phyloP scores from a whole-genome alignment of 53 echinoderm and acorn worm species.

The Zoroaster sp. region DNA sequence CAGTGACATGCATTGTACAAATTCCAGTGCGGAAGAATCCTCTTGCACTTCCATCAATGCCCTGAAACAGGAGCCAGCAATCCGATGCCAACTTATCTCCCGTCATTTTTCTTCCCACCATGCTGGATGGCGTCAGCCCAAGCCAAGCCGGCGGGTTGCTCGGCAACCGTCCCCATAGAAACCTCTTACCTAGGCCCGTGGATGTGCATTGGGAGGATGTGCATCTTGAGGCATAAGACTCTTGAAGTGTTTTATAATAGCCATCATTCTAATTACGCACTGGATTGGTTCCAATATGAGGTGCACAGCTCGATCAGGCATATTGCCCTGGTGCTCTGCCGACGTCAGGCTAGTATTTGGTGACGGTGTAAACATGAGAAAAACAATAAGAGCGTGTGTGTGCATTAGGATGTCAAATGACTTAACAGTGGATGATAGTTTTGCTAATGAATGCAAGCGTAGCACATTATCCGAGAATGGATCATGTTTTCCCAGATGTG shows the following conservation, averaged over 20 bases:
- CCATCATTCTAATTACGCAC: constrained; percentile 36
- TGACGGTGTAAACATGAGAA: constrained; percentile 21
- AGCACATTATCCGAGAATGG: not conserved
- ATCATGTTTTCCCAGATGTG: not conserved
- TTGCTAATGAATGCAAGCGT: not conserved
- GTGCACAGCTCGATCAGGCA: not conserved
- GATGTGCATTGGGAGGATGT: not conserved
- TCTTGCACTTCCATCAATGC: not conserved
- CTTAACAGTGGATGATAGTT: not conserved
- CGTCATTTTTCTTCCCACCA: constrained; percentile 8
- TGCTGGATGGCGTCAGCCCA: constrained; percentile 49
- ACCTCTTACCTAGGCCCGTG: not conserved
- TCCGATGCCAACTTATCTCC: constrained; percentile 13
- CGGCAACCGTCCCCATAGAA: constrained; percentile 12
- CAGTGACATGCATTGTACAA: constrained; percentile 20
- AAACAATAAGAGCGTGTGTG: constrained; percentile 37
- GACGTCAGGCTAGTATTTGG: constrained; percentile 12
- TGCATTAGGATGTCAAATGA: not conserved
- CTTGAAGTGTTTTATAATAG: constrained; percentile 31
- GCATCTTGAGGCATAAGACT: constrained; percentile 28
- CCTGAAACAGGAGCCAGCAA: constrained; percentile 39
- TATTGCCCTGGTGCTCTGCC: not conserved
- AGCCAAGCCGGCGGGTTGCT: constrained; percentile 37
- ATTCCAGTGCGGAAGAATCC: constrained; percentile 17
- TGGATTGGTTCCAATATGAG: constrained; percentile 39